Evolutionary conservation across 2,797 vertebrate species (phyloP), one percentile per base, ranked within the genome.

Genomic region (Bovichtus variegatus): DNA sequence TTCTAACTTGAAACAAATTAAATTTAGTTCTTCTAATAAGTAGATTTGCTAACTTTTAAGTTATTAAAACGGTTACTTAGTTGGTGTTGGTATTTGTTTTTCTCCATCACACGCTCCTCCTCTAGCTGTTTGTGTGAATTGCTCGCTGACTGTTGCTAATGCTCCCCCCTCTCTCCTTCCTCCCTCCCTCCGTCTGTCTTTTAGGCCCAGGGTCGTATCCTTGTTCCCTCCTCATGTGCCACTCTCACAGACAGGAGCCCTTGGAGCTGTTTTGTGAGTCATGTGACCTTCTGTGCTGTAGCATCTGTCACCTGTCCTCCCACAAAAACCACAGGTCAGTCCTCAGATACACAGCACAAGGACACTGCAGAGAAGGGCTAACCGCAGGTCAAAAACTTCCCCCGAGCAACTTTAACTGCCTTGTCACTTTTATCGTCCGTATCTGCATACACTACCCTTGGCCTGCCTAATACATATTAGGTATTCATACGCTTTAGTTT

Each of bases 261-360:
- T 94, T 96, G 93, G 95, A 96, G 86, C 93, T 96, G 86, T 94
- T 96, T 91, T 96, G 95, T 82, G 95, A 96, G 91, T 95, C 95
- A 84, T 96, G 95, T 89, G 95, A 96, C 93, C 94, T 96, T 85
- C 92, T 96, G 93, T 94, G 95, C 94, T 96, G 95, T 76, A 95
- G 93, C 94, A 95, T 94, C 94, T 96, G 95, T 93, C 95, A 96
- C 92, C 94, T 96, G 93, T 95, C 95, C 85, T 87, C 94, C 85
- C 95, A 96, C 93, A 95, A 94, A 93, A 95, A 95, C 90, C 95
- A 96, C 94, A 95, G 95, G 95, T 96, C 91, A 94, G 94, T 84
- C 23, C 66, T 76, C 89, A 87, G 78, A 88, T 75, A 36, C 78
- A 18, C 61, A 62, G 85, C 87, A 82, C 93, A 94, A 93, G 93